Evolutionary conservation across 2,113 vertebrate species (phyloP), one percentile per base, ranked within the genome.

Genomic region (Gobiocypris rarus): DNA sequence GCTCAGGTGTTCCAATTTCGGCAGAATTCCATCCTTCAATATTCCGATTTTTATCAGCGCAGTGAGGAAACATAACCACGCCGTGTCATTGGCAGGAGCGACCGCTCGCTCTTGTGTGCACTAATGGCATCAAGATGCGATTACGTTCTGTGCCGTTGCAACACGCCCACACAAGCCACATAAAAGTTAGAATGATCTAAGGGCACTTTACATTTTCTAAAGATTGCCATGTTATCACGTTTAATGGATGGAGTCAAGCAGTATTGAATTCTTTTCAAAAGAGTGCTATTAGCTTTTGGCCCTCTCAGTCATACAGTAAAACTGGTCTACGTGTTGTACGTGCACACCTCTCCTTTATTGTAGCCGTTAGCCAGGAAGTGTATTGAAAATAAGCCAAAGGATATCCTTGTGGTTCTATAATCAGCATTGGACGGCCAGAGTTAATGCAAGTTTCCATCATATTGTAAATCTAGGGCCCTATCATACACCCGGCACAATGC

Each of bases 1-100:
- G 89, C 90, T 88, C 45, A 85, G 89, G 87, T 80, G 86, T 91
- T 93, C 89, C 91, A 91, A 92, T 94, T 95, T 91, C 87, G 85
- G 80, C 41, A 24, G 83, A 89, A 90, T 91, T 91, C 89, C 90
- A 88, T 81, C 87, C 87, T 89, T 90, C 89, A 69, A 87, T 88
- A 91, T 91, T 91, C 89, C 75, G 93, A 94, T 94, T 92, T 89
- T 89, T 94, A 94, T 95, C 92, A 90, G 91, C 80, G 89, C 78
- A 86, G 78, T 78, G 81, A 87, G 91, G 90, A 92, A 91, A 92
- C 80, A 63, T 85, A 89, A 65, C 87, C 85, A 34, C 75, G 83
- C 76, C 8, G 73, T 85, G 86, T 89, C 52, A 77, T 82, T 83
- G 6, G 5, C 65, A 50, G 75, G 74, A 75, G 48, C 52, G 77